Evolutionary conservation across 1,140 invertebrate species (phyloP), one percentile per base, ranked within the genome.

Genomic region (Camponotus floridanus): DNA sequence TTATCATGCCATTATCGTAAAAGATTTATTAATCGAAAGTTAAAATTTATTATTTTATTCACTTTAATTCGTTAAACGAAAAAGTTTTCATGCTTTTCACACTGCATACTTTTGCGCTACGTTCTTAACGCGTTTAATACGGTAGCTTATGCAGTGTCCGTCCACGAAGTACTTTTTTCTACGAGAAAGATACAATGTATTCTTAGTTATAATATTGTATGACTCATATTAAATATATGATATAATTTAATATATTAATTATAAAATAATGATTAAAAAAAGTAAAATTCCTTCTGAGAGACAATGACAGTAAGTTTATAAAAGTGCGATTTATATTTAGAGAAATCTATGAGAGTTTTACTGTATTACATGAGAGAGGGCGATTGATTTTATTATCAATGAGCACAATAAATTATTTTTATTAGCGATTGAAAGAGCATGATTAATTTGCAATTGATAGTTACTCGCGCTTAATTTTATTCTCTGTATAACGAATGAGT

Each of bases 71-170:
- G 18, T 21, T 42, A 55, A 59, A 42, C 67, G 67, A 61, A n/a
- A 18, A 48, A 9, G 61, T 83, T 83, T 33, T 9, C 7, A 15
- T 42, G 67, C 15, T 45, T 71, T 71, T 71, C 7, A 5, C 13
- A 42, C 59, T 55, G 51, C 33, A 78, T 80, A 36, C 48, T 45
- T 68, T n/a, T 9, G 26, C 26, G 65, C 39, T 59, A 55, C 39
- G 11, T 81, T 36, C 33, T 39, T 33, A 26, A 85, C n/a, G 55
- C 83, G 55, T 26, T 64, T 48, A 67, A 67, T 57, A 65, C 13
- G 13, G 26, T 81, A 61, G 73, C 81, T 89, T 80, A 59, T 87
- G 88, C 88, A 87, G 87, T 87, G 87, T 87, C 85, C 85, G 87
- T 90, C 87, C 87, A 87, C 21, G n/a, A 57, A 48, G n/a, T 86